Evolutionary conservation across 2,113 vertebrate genomes (phyloP).

Genomic region (Malurus elegans): DNA sequence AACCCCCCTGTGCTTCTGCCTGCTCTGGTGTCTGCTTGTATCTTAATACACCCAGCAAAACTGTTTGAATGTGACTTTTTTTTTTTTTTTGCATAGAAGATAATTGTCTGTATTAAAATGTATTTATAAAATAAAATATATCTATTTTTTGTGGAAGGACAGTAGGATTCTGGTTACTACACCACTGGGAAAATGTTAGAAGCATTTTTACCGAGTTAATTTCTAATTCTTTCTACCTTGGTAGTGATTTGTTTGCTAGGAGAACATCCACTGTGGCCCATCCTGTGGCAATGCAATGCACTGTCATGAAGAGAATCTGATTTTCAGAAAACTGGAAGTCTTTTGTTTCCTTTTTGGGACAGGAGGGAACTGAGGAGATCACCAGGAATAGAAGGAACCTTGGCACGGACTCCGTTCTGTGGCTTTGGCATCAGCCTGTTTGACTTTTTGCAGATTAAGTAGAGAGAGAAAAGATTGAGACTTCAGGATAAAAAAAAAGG

Average conservation of each 20-base stretch:
- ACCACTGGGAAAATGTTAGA: neutral
- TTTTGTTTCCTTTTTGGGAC: slow-evolving; percentile 43
- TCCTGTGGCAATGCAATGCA: slow-evolving; percentile 1
- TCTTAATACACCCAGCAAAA: neutral
- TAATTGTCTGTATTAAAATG: slow-evolving; percentile 60
- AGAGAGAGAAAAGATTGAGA: neutral
- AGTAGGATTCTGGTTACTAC: slow-evolving; percentile 42
- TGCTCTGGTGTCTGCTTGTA: slow-evolving; percentile 37
- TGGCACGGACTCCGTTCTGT: neutral
- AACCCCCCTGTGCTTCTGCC: slow-evolving; percentile 1
- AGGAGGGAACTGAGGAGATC: neutral
- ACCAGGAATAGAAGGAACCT: neutral
- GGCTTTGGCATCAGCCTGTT: slow-evolving; percentile 29
- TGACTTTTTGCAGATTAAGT: neutral
- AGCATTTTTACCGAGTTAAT: slow-evolving; percentile 32
- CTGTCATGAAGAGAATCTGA: slow-evolving; percentile 18
- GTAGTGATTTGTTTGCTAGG: neutral
- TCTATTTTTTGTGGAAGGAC: slow-evolving; percentile 64
- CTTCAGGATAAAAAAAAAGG: neutral
- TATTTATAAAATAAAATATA: slow-evolving; percentile 56
- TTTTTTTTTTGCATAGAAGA: slow-evolving; percentile 1
- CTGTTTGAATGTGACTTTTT: slow-evolving; percentile 41
- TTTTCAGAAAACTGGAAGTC: slow-evolving; percentile 21
- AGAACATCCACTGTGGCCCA: slow-evolving; percentile 25
- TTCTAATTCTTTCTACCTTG: slow-evolving; percentile 55